Evolutionary conservation across 2,797 vertebrate genomes (phyloP).

Genomic region (Morus bassanus): DNA sequence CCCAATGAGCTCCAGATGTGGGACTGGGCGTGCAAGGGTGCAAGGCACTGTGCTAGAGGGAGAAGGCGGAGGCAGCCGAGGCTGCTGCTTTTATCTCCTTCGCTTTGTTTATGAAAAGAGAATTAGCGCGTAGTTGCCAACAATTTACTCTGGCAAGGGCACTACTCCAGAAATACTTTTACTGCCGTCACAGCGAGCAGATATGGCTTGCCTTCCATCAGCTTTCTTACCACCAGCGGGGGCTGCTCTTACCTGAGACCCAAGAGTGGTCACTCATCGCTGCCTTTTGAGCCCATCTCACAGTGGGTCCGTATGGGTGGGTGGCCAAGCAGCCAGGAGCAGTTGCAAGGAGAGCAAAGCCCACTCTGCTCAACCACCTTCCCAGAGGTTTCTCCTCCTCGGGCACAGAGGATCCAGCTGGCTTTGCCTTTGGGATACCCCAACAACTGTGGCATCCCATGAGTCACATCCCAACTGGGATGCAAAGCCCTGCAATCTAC

Average conservation of each 20-base stretch:
- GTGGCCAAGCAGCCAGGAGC: not conserved
- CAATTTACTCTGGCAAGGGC: not conserved
- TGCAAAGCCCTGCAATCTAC: not conserved
- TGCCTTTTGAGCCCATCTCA: not conserved
- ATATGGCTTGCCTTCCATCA: accelerated
- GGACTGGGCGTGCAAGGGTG: not conserved
- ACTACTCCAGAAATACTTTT: not conserved
- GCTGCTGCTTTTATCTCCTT: slow-evolving; percentile 23
- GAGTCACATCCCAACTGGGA: no score
- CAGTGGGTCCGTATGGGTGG: accelerated
- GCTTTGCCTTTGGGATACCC: not conserved
- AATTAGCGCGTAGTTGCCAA: not conserved
- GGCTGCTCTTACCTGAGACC: not conserved
- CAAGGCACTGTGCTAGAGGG: not conserved
- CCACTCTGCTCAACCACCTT: not conserved
- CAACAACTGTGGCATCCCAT: no score
- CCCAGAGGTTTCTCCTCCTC: not conserved
- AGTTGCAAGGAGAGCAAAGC: not conserved
- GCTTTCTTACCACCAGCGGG: not conserved
- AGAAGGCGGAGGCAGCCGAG: not conserved
- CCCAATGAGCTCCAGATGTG: slow-evolving; percentile 48
- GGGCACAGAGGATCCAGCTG: accelerated
- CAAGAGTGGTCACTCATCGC: accelerated
- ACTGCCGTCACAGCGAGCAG: not conserved
- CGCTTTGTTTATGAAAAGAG: not conserved